Percentiles rank a stretch among this genome's conserved stretches.
Evolutionary conservation across 2,797 vertebrate species (phyloP).

Genomic region (Neopelma chrysocephalum): DNA sequence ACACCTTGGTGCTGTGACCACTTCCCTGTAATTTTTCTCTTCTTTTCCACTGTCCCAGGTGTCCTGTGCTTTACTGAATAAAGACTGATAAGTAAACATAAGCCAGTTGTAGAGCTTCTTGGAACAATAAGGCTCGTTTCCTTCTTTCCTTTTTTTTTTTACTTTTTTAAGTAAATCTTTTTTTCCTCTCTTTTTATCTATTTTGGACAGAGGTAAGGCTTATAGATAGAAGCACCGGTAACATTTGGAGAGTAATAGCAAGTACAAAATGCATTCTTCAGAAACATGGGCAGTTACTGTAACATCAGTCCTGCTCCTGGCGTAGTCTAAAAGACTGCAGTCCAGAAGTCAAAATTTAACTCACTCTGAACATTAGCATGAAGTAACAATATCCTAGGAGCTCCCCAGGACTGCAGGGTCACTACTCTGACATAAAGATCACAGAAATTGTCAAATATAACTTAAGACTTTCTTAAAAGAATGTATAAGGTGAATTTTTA

Average conservation of each 20-base stretch:
- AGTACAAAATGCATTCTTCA: background rate
- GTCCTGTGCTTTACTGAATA: background rate
- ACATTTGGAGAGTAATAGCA: background rate
- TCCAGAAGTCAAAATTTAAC: background rate
- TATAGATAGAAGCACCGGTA: background rate
- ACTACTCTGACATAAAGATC: background rate
- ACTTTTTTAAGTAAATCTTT: too few species aligned
- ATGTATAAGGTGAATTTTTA: background rate
- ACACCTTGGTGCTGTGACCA: background rate
- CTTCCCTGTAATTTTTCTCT: background rate
- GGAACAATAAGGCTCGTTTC: background rate
- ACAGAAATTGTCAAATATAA: background rate
- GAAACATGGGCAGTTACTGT: background rate
- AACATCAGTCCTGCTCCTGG: background rate
- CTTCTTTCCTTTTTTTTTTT: too few species aligned
- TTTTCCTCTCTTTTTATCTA: background rate
- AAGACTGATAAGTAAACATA: background rate
- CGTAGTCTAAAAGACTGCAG: background rate
- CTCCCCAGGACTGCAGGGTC: background rate
- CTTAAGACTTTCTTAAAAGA: background rate
- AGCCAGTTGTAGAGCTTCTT: background rate
- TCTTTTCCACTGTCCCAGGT: background rate
- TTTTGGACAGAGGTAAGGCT: background rate
- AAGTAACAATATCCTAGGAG: background rate
- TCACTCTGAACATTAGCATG: background rate